Evolutionary conservation across 2,113 vertebrate genomes (phyloP).

Genomic region (Muscicapa adusta): DNA sequence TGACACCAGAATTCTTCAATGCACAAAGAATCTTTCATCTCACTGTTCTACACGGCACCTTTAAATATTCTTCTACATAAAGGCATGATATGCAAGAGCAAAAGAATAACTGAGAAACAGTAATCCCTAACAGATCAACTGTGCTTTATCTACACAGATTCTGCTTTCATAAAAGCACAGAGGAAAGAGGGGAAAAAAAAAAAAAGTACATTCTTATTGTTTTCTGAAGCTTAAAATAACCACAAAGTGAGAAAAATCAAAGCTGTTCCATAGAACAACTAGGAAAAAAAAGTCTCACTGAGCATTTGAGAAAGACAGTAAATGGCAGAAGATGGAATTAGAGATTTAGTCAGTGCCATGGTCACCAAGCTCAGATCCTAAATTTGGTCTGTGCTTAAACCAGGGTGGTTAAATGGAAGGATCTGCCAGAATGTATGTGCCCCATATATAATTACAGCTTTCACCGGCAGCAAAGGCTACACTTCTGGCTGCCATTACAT

Average conservation of each 20-base stretch:
- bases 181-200: neutral
- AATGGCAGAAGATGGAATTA: slow-evolving; percentile 33
- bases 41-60: slow-evolving; percentile 31
- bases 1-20: slow-evolving; percentile 50
- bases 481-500: neutral
- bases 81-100: slow-evolving; percentile 58
- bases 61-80: slow-evolving; percentile 67
- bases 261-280: slow-evolving; percentile 53
- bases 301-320: slow-evolving; percentile 37
- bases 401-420: neutral
- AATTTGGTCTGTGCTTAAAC: slow-evolving; percentile 28
- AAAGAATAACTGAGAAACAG: slow-evolving; percentile 64
- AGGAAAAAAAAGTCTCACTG: slow-evolving; percentile 2
- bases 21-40: slow-evolving; percentile 60
- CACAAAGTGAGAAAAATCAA: slow-evolving; percentile 68
- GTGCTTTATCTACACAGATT: slow-evolving; percentile 63
- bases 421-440: neutral
- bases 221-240: slow-evolving; percentile 69
- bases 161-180: slow-evolving; percentile 57
- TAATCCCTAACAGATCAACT: slow-evolving; percentile 67
- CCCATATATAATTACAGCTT: neutral
- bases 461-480: neutral
- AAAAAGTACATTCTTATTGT: slow-evolving; percentile 60
- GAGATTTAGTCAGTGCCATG: neutral
- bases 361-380: slow-evolving; percentile 35